phyloP scores from a whole-genome alignment of 2,797 vertebrate species.

The Dendrocincla tyrannina region DNA sequence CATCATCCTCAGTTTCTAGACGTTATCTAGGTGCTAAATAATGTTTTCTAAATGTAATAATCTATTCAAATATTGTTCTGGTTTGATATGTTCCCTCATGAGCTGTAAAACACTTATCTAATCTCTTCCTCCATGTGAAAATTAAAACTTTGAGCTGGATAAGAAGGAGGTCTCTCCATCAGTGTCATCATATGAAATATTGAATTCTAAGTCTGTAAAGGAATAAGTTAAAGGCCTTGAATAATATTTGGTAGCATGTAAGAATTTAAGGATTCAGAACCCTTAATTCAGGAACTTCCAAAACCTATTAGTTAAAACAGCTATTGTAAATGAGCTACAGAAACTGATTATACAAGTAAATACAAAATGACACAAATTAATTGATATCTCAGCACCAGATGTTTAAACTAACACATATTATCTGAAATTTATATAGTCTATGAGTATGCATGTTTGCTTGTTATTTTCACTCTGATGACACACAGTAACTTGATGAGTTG shows the following conservation, averaged over 20 bases:
- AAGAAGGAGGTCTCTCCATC: background rate
- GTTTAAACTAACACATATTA: background rate
- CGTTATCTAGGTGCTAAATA: background rate
- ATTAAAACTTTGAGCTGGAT: background rate
- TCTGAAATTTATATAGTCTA: background rate
- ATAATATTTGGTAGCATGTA: background rate
- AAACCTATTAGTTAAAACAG: background rate
- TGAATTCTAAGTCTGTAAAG: background rate
- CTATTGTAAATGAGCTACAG: background rate
- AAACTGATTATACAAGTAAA: background rate
- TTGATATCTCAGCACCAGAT: background rate
- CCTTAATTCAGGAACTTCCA: background rate
- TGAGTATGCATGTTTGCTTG: background rate
- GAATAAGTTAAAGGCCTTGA: background rate
- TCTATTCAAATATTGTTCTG: background rate
- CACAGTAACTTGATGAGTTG: background rate
- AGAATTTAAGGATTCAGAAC: background rate
- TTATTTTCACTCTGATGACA: background rate
- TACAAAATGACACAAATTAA: background rate
- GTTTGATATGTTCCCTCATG: background rate
- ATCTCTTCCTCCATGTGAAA: background rate
- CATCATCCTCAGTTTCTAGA: background rate
- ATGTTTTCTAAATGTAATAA: background rate
- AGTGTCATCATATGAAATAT: background rate
- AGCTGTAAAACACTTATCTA: background rate